Percentiles rank a stretch among this genome's conserved stretches.
These are phyloP conservation scores for Oenanthe melanoleuca DNA, from an alignment of 2,113 vertebrate species.

Conservation along the genomic window DNA sequence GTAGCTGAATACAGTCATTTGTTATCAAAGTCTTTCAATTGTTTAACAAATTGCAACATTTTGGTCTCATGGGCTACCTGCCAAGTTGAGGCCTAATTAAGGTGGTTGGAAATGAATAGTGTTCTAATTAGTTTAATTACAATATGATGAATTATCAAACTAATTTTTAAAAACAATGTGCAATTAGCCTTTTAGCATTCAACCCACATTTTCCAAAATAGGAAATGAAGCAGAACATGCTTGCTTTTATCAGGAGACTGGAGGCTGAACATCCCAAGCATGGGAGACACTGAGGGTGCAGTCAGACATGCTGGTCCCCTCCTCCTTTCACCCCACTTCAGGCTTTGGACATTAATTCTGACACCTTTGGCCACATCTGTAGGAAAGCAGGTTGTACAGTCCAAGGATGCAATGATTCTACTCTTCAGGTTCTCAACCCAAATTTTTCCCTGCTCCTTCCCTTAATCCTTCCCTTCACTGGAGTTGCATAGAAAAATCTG, in stretches of 20 bases:
- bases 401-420: background rate
- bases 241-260: conserved; percentile 53
- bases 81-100: conserved; percentile 80
- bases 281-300: background rate
- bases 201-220: conserved; percentile 63
- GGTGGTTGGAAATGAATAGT: conserved; percentile 76
- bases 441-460: conserved; percentile 15
- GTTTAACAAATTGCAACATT: conserved; percentile 77
- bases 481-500: background rate
- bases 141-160: conserved; percentile 79
- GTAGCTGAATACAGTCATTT: conserved; percentile 74
- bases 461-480: background rate
- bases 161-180: conserved; percentile 78
- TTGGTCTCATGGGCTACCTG: conserved; percentile 70
- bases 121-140: conserved; percentile 83
- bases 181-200: conserved; percentile 74
- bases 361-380: background rate
- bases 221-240: conserved; percentile 65
- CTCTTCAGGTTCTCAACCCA: background rate
- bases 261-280: background rate
- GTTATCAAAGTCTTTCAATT: conserved; percentile 75
- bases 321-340: background rate
- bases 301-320: background rate
- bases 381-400: conserved; percentile 22
- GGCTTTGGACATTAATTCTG: background rate